Base-by-base conservation (phyloP, 2,113 vertebrate species). In the Scophthalmus maximus region DNA sequence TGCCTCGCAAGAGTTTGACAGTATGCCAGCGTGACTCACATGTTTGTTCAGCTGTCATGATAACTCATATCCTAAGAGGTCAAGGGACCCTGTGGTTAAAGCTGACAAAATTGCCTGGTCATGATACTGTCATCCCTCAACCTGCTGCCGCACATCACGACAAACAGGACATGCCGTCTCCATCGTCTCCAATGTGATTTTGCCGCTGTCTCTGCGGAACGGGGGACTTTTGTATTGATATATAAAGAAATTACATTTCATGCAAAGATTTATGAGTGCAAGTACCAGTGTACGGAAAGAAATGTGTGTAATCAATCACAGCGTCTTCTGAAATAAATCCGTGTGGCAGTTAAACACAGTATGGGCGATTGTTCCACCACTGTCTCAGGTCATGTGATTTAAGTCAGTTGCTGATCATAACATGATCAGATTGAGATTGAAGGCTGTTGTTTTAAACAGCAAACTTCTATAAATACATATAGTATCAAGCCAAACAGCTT, bases 1-100 rank as follows among this genome's bases (percentile, higher is more conserved):
- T 71, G 29, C 0, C 5, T 68, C 15, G 38, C 26, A 18, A 38
- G 20, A 5, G 49, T 59, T 60, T 64, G 65, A 72, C 2, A 50
- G n/a, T 49, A 10, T 60, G 44, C 47, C 87, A 52, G 55, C 26
- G 55, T 88, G 87, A 84, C 76, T 89, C 84, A 87, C 69, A 82
- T 85, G 76, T 85, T 81, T 81, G 59, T 87, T 85, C 79, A 80
- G 69, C 82, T 87, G 89, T 88, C 84, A 40, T 44, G 68, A 79
- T 88, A 75, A 78, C 86, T 91, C 80, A 75, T 65, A 66, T 88
- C 62, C 61, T 6, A 6, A 62, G 72, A 83, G 77, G 83, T 76
- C 80, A 82, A 6, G 23, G 40, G 76, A 73, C 68, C 36, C 30
- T 29, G 42, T 62, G 64, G 58, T 64, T 49, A 78, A 44, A 78